Evolutionary conservation across 1,140 invertebrate genomes (phyloP).

Genomic region (Drosophila sturtevanti): DNA sequence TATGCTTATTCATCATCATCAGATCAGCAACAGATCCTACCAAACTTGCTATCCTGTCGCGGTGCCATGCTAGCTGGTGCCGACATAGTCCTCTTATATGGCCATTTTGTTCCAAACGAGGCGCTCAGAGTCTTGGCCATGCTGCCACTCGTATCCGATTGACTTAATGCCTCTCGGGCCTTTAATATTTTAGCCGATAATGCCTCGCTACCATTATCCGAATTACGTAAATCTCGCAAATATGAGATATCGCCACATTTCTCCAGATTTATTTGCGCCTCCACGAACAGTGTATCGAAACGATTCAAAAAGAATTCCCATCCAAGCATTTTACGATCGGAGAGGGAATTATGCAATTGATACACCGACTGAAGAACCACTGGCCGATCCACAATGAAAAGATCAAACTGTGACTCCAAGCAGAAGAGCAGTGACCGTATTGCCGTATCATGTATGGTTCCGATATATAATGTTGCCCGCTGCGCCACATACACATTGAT

Average conservation of each 20-base stretch:
- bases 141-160: slow-evolving; percentile 84
- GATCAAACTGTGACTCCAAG: slow-evolving; percentile 95
- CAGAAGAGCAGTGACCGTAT: slow-evolving; percentile 93
- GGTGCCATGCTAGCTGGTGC: slow-evolving; percentile 92
- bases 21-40: slow-evolving; percentile 82
- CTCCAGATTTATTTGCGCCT: slow-evolving; percentile 95
- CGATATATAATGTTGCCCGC: slow-evolving; percentile 94
- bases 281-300: slow-evolving; percentile 97
- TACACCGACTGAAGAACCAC: slow-evolving; percentile 98
- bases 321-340: slow-evolving; percentile 93
- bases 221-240: slow-evolving; percentile 94
- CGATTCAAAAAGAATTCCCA: slow-evolving; percentile 99
- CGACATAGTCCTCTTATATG: slow-evolving; percentile 97
- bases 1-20: background rate
- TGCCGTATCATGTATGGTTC: slow-evolving; percentile 95
- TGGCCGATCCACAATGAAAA: slow-evolving; percentile 97
- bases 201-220: slow-evolving; percentile 93
- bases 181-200: slow-evolving; percentile 94
- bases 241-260: slow-evolving; percentile 91
- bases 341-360: slow-evolving; percentile 96
- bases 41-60: slow-evolving; percentile 89
- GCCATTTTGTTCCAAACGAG: slow-evolving; percentile 96
- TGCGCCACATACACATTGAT: slow-evolving; percentile 97
- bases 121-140: slow-evolving; percentile 92
- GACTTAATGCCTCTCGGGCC: slow-evolving; percentile 94